Base-by-base conservation (phyloP, 2,113 vertebrate genomes). In the Bolborhynchus lineola region DNA sequence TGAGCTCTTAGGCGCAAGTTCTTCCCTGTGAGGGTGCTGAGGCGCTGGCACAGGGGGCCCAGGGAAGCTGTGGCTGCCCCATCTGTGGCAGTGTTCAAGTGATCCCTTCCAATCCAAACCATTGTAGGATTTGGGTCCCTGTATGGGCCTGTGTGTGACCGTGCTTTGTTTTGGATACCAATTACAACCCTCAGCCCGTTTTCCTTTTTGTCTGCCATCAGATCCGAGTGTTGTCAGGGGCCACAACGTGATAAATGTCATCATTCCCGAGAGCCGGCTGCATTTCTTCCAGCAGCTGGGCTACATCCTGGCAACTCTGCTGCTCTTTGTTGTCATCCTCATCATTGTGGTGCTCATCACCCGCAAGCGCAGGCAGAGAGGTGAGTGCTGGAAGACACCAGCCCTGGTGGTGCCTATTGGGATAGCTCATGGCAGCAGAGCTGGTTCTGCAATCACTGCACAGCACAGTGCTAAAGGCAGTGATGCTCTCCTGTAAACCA, bases 241-340 rank as follows among this genome's bases (percentile, higher is more conserved):
- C 62, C 97, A 98, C 71, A 99, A 97, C 0, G 98, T 99, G 17
- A 98, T 99, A 74, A 99, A 99, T 2, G 98, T 99, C 95, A 99
- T 99, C 93, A 98, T 99, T 44, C 99, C 99, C 0, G 99, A 99
- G 97, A 95, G 98, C 82, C 97, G 98, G 12, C 68, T 98, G 49
- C 98, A 99, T 82, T 99, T 99, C 42, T 97, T 99, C 97, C 99
- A 99, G 96, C 99, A 99, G 97, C 94, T 99, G 96, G 99, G 99
- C 75, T 99, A 99, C 83, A 96, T 99, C 97, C 97, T 99, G 98
- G 98, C 98, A 8, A 98, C 98, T 0, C 98, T 99, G 85, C 88
- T 99, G 41, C 98, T 99, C 75, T 98, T 99, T 92, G 85, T 98
- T 9, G 82, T 99, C 37, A 94, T 99, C 65, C 97, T 99, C 35